phyloP scores from a whole-genome alignment of 1,140 invertebrate genomes.

The Lucilia cuprina region DNA sequence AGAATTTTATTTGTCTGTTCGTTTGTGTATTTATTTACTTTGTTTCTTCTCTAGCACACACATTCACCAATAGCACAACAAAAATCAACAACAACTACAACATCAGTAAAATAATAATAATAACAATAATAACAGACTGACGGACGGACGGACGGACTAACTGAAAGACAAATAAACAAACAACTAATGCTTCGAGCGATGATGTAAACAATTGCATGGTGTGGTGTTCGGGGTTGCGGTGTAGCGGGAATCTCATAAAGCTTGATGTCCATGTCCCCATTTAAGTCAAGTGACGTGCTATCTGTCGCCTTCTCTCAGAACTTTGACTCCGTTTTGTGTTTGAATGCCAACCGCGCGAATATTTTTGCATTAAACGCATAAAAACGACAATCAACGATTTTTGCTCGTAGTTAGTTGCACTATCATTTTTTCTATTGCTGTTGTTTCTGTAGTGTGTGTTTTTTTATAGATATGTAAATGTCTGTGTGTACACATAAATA shows the following conservation, averaged over 20 bases:
- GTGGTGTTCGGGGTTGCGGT: not conserved
- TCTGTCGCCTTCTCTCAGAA: conserved; percentile 63
- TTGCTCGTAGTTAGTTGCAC: conserved; percentile 34
- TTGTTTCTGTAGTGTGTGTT: not conserved
- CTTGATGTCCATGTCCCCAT: conserved; percentile 63
- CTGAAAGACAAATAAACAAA: not conserved
- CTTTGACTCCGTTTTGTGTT: conserved; percentile 61
- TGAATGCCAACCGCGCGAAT: conserved; percentile 49
- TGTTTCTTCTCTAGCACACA: not conserved
- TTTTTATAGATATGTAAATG: not conserved
- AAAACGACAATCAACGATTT: conserved; percentile 27
- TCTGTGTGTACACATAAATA: not conserved
- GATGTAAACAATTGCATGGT: conserved; percentile 13
- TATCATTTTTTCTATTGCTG: conserved; percentile 6
- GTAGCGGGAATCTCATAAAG: conserved; percentile 20
- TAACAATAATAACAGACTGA: not conserved
- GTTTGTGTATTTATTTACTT: not conserved
- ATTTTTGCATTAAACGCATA: conserved; percentile 30
- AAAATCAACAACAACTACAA: conserved; percentile 49
- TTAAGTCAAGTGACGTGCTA: conserved; percentile 63
- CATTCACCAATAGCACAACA: conserved; percentile 19
- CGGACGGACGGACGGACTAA: too few species aligned
- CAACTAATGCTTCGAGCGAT: conserved; percentile 26
- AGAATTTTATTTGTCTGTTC: conserved; percentile 40
- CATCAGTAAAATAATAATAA: conserved; percentile 38